A percentile compares a stretch with the other conserved stretches of the same genome.
These are phyloP conservation scores for Lithosia quadra DNA, from an alignment of 2,888 invertebrate species.

Conservation along the genomic window DNA sequence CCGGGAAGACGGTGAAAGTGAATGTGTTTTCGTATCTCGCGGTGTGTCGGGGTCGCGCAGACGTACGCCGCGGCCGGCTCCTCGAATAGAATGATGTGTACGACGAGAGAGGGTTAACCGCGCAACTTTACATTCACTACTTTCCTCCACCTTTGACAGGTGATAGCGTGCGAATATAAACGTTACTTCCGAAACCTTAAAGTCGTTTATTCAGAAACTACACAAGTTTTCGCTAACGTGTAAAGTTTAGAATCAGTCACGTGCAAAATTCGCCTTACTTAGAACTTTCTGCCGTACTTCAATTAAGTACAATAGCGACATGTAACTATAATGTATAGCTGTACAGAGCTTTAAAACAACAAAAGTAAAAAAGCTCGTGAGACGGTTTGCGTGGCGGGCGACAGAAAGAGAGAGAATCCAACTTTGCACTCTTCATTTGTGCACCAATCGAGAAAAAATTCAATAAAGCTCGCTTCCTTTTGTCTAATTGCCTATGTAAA, in stretches of 20 bases:
- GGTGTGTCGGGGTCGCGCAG: slow-evolving; percentile 65
- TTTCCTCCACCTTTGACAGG: slow-evolving; percentile 62
- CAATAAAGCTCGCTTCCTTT: slow-evolving; percentile 84
- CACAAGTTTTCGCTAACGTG: slow-evolving; percentile 37
- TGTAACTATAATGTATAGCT: too few relatives aligned
- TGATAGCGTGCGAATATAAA: slow-evolving; percentile 62
- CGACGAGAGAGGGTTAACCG: slow-evolving; percentile 73
- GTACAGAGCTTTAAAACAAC: slow-evolving; percentile 59
- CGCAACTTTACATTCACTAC: slow-evolving; percentile 76
- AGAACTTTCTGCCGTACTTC: slow-evolving; percentile 55
- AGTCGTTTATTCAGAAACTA: slow-evolving; percentile 53
- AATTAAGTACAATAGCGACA: slow-evolving; percentile 42
- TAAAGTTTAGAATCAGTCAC: slow-evolving; percentile 68
- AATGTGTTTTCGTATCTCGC: slow-evolving; percentile 67
- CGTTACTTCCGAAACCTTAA: slow-evolving; percentile 55
- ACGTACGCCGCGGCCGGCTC: slow-evolving; percentile 59
- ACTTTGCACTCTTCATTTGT: slow-evolving; percentile 81
- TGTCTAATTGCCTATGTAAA: slow-evolving; percentile 83
- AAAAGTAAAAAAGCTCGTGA: slow-evolving; percentile 71
- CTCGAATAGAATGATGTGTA: slow-evolving; percentile 61
- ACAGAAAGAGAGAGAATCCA: slow-evolving; percentile 75
- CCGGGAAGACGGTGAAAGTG: slow-evolving; percentile 74
- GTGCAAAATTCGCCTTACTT: slow-evolving; percentile 56
- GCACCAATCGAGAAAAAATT: slow-evolving; percentile 85
- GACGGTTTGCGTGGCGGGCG: slow-evolving; percentile 66